Base-by-base conservation (phyloP, 2,888 invertebrate genomes). In the Scaptomyza tumidula region DNA sequence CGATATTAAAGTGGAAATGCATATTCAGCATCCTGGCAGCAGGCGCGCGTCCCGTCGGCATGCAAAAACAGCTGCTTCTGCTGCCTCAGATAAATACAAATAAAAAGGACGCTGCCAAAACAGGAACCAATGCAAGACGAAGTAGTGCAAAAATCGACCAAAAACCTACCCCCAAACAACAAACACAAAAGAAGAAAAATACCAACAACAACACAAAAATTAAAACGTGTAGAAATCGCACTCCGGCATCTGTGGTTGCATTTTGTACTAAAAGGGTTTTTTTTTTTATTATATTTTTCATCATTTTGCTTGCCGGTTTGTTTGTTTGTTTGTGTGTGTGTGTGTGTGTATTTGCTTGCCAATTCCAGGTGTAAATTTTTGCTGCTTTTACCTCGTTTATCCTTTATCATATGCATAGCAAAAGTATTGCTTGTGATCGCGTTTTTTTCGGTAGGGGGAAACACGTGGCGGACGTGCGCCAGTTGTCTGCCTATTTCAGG, bases 341-440 rank as follows among this genome's bases (percentile, higher is more conserved):
- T n/a, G n/a, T n/a, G n/a, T n/a, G n/a, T n/a, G n/a, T n/a, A n/a
- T n/a, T n/a, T 79, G 80, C 78, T 81, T 83, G 80, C 87, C 78
- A 88, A 80, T 82, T 88, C 90, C 90, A 90, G 90, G 90, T 90
- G 90, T 89, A 90, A 85, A 88, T 82, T 89, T 80, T 66, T 64
- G 60, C 14, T 53, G 53, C 46, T 35, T 50, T 58, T 31, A 44
- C 48, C 33, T 27, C 52, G 16, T 44, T 53, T 56, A 43, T 72
- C 41, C 66, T 41, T 49, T 49, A 3, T 46, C 53, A 31, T 44
- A 50, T 50, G 44, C 61, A 75, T 59, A 49, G 55, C 58, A 16
- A 13, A 13, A 35, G 53, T 52, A 55, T 64, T 60, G 73, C 37
- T 64, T 65, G 68, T 55, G 55, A n/a, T 24, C 19, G 45, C 46